Evolutionary conservation across 2,113 vertebrate genomes (phyloP).

Genomic region (Phaetusa simplex): DNA sequence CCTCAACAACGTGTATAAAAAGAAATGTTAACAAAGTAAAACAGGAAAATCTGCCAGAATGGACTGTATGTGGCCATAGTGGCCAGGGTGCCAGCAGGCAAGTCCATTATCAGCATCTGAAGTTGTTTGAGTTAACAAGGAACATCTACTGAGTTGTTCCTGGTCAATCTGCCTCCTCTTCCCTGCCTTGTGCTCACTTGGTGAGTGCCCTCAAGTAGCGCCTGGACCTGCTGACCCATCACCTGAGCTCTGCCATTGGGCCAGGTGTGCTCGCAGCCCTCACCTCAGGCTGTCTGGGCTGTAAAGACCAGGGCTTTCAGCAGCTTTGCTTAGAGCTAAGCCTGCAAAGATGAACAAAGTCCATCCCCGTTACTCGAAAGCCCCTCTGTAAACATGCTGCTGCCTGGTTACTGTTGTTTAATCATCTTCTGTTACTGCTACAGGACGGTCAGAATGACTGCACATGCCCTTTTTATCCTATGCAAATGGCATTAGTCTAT

Average conservation of each 20-base stretch:
- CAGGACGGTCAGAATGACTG: not conserved
- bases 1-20: not conserved
- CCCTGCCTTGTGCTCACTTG: not conserved
- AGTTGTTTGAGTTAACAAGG: not conserved
- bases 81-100: not conserved
- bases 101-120: not conserved
- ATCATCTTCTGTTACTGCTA: not conserved
- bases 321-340: not conserved
- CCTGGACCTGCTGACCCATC: accelerated
- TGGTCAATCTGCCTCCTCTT: not conserved
- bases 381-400: not conserved
- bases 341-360: not conserved
- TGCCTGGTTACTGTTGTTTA: not conserved
- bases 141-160: not conserved
- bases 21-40: slow-evolving; percentile 3
- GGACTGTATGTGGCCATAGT: not conserved
- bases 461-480: not conserved
- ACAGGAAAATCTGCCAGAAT: not conserved
- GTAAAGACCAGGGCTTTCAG: not conserved
- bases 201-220: not conserved
- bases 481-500: not conserved
- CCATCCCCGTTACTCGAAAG: not conserved
- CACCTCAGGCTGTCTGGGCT: not conserved
- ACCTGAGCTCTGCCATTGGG: not conserved
- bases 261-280: not conserved